Evolutionary conservation across 2,797 vertebrate genomes (phyloP).

Genomic region (Toxotes lorentzi): DNA sequence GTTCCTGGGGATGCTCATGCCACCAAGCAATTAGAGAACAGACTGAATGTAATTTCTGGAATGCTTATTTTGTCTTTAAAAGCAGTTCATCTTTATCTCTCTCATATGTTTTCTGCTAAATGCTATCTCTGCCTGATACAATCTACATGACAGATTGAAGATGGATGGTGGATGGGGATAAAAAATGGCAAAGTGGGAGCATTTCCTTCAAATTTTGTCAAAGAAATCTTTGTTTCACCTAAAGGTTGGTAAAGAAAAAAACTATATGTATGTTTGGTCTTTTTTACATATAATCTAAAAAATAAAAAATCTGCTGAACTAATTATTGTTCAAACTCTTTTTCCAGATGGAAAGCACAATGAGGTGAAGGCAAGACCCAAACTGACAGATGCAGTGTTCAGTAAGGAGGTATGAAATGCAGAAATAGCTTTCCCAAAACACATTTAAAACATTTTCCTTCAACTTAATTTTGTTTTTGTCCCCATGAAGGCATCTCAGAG

Average conservation of each 20-base stretch:
- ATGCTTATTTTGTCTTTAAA: not conserved
- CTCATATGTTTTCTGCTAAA: not conserved
- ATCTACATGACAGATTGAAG: constrained; percentile 88
- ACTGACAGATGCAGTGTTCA: constrained; percentile 83
- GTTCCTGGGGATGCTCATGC: not conserved
- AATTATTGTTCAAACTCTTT: not conserved
- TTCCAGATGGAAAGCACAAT: constrained; percentile 77
- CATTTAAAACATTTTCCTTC: not conserved
- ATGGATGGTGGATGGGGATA: constrained; percentile 93
- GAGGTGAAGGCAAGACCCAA: constrained; percentile 84
- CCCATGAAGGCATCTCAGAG: constrained; percentile 67
- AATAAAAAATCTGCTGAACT: not conserved
- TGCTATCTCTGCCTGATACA: not conserved
- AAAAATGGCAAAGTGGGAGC: constrained; percentile 88
- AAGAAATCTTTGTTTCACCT: constrained; percentile 82
- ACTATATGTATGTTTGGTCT: not conserved
- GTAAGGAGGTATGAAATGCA: constrained; percentile 75
- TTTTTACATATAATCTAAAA: not conserved
- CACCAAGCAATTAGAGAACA: not conserved
- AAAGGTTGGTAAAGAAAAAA: constrained; percentile 74
- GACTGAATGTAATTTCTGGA: not conserved
- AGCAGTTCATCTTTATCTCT: not conserved
- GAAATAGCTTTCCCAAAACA: not conserved
- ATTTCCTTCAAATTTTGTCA: constrained; percentile 93
- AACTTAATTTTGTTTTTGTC: constrained; percentile 26